Conservation (phyloP, 2,888 invertebrate species). For the Drosophila lutescens region DNA sequence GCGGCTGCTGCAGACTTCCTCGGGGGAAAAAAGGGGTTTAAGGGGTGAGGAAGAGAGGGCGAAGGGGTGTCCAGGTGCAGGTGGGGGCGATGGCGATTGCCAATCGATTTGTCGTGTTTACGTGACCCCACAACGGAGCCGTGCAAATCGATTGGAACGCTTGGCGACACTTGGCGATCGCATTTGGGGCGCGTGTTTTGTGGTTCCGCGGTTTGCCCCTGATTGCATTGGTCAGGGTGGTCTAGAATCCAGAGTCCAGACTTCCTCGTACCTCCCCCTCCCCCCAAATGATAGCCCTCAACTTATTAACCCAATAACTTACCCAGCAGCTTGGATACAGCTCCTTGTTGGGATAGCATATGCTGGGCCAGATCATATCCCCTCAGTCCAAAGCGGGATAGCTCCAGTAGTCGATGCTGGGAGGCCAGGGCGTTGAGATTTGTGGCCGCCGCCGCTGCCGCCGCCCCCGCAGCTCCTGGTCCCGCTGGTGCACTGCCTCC, state of each 20-base stretch:
- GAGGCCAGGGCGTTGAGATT: conserved; percentile 89
- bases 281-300: too few relatives aligned
- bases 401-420: conserved; percentile 91
- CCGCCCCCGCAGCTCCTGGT: conserved; percentile 64
- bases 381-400: conserved; percentile 91
- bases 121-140: conserved; percentile 63
- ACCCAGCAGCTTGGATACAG: conserved; percentile 95
- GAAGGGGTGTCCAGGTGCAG: conserved; percentile 58
- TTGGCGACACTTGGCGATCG: conserved; percentile 71
- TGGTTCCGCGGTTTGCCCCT: conserved; percentile 65
- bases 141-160: conserved; percentile 75
- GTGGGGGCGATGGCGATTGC: conserved; percentile 56
- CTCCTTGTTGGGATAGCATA: conserved; percentile 95
- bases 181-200: conserved; percentile 76
- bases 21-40: not conserved
- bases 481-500: conserved; percentile 58
- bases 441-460: conserved; percentile 85
- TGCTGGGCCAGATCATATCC: conserved; percentile 96
- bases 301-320: conserved; percentile 83
- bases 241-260: conserved; percentile 11
- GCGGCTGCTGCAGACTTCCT: conserved; percentile 24
- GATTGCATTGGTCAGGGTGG: conserved; percentile 68
- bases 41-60: not conserved
- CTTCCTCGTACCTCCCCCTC: not conserved
- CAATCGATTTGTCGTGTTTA: conserved; percentile 78